Conservation (phyloP, 2,797 vertebrate genomes). For the Sphenodon punctatus region DNA sequence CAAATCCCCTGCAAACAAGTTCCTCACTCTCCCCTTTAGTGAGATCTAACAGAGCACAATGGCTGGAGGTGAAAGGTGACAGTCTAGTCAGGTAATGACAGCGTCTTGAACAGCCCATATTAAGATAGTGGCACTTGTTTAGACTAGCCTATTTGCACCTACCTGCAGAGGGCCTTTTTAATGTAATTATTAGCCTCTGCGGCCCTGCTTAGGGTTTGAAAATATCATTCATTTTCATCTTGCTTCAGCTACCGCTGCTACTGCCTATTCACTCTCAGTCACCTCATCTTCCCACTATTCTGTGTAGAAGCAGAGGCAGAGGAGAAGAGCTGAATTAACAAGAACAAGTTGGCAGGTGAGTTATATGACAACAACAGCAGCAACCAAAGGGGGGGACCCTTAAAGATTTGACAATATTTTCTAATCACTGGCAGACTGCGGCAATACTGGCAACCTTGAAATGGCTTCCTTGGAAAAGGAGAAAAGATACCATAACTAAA, state of each 20-base stretch:
- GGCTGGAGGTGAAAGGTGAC: conserved; percentile 84
- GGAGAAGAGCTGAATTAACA: conserved; percentile 78
- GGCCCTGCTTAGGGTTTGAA: conserved; percentile 78
- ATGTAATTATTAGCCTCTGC: conserved; percentile 84
- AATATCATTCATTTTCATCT: conserved; percentile 84
- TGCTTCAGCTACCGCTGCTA: conserved; percentile 74
- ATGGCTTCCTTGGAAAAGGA: conserved; percentile 66
- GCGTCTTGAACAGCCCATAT: conserved; percentile 76
- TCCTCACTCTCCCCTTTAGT: conserved; percentile 82
- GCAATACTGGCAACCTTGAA: conserved; percentile 65
- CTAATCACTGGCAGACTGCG: conserved; percentile 82
- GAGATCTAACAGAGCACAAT: conserved; percentile 85
- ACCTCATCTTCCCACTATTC: conserved; percentile 73
- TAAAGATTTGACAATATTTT: conserved; percentile 81
- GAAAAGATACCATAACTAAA: conserved; percentile 53
- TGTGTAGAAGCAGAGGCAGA: conserved; percentile 71
- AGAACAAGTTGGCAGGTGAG: conserved; percentile 82
- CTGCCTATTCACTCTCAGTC: conserved; percentile 66
- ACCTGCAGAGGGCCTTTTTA: conserved; percentile 85
- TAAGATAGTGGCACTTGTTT: conserved; percentile 81
- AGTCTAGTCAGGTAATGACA: conserved; percentile 81
- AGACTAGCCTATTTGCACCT: conserved; percentile 87
- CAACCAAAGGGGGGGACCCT: not conserved
- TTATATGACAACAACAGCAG: conserved; percentile 73
- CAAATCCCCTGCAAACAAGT: conserved; percentile 92